A percentile compares a stretch with the other conserved stretches of the same genome.
phyloP scores from a whole-genome alignment of 1,140 invertebrate species.

The Harpegnathos saltator region DNA sequence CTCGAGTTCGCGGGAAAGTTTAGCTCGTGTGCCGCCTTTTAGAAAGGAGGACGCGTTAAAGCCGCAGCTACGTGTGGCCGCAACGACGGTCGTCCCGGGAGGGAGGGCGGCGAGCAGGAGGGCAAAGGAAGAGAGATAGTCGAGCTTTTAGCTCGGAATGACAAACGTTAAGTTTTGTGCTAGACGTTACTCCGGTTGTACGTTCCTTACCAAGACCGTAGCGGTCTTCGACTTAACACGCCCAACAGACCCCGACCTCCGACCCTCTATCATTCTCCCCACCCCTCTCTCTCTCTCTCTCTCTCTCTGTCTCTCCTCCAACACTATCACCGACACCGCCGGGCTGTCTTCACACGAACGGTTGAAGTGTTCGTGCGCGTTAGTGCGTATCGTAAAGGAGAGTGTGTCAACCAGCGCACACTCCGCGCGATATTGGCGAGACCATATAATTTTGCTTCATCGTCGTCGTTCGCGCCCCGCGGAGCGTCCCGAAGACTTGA shows the following conservation, averaged over 20 bases:
- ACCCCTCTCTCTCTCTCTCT: too few species aligned
- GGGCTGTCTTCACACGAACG: not conserved
- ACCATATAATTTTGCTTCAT: constrained; percentile 65
- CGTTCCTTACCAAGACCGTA: not conserved
- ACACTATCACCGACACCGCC: too few species aligned
- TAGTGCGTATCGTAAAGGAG: not conserved
- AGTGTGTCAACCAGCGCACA: not conserved
- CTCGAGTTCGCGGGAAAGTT: constrained; percentile 67
- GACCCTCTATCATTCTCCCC: not conserved
- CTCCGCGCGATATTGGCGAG: constrained; percentile 36
- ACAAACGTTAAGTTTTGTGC: constrained; percentile 69
- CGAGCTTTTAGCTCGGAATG: constrained; percentile 74
- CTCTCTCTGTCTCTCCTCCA: too few species aligned
- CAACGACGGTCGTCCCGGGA: not conserved
- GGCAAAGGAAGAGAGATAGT: constrained; percentile 33
- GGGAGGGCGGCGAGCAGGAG: not conserved
- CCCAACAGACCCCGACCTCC: not conserved
- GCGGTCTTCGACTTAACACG: constrained; percentile 31
- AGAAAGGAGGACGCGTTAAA: constrained; percentile 64
- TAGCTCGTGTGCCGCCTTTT: constrained; percentile 64
- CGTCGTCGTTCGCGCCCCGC: constrained; percentile 51
- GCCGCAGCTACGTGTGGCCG: constrained; percentile 5
- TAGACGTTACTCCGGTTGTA: constrained; percentile 54
- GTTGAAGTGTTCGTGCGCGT: not conserved
- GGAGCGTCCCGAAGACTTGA: constrained; percentile 21